Conservation (phyloP, 2,888 invertebrate species). For the Caenorhabditis plicata region DNA sequence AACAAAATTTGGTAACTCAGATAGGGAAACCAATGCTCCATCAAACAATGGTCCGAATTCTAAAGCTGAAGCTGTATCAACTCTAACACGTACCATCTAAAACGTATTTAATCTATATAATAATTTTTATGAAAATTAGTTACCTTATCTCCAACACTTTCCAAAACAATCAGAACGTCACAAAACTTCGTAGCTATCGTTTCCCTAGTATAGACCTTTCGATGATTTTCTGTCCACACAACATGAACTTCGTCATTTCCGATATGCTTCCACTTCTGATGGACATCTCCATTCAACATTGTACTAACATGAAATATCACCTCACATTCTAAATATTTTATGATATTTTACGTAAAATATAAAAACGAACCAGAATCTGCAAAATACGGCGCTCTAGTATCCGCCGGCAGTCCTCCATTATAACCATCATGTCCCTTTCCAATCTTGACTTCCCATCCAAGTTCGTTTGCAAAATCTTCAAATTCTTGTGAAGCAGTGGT, state of each 20-base stretch:
- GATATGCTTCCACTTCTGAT: conserved; percentile 64
- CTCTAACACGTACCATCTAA: conserved; percentile 52
- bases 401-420: conserved; percentile 84
- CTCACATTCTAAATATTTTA: conserved; percentile 30
- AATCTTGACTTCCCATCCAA: conserved; percentile 75
- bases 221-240: conserved; percentile 95
- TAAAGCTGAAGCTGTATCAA: conserved; percentile 54
- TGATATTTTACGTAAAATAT: too few relatives aligned
- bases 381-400: conserved; percentile 81
- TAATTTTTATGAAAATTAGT: neutral
- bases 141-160: conserved; percentile 70
- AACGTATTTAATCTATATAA: neutral
- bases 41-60: conserved; percentile 90
- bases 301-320: conserved; percentile 92
- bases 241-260: conserved; percentile 80
- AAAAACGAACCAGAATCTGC: conserved; percentile 78
- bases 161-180: conserved; percentile 93
- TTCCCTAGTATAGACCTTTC: conserved; percentile 87
- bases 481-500: conserved; percentile 87
- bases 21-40: conserved; percentile 80
- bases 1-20: conserved; percentile 80
- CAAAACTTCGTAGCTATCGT: conserved; percentile 99
- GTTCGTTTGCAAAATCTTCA: conserved; percentile 73
- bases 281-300: conserved; percentile 78
- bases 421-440: conserved; percentile 76